These are phyloP conservation scores for Theropithecus gelada DNA, from an alignment of 2,113 vertebrate genomes.

Conservation along the genomic window DNA sequence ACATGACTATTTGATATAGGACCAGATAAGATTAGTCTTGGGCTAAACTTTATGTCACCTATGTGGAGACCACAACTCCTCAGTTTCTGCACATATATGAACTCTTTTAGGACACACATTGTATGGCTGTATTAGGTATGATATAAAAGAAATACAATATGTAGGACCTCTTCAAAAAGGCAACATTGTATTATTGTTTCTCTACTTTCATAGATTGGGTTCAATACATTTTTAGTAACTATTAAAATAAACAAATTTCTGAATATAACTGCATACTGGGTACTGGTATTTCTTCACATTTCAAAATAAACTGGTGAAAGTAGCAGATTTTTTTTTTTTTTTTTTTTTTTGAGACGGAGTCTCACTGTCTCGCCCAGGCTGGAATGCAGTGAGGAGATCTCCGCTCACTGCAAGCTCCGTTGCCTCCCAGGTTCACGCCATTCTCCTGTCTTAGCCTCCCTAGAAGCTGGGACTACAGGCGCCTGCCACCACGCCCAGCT, in stretches of 20 bases:
- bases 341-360: too few relatives aligned
- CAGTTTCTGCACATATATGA: not conserved
- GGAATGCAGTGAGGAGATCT: too few relatives aligned
- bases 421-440: rapidly evolving
- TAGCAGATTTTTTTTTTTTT: not conserved
- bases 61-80: not conserved
- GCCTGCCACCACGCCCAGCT: too few relatives aligned
- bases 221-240: not conserved
- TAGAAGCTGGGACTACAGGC: too few relatives aligned
- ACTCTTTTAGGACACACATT: not conserved
- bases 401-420: too few relatives aligned
- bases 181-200: not conserved
- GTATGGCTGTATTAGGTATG: not conserved
- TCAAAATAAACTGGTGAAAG: conserved; percentile 2
- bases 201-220: not conserved
- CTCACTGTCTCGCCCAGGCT: too few relatives aligned
- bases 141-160: not conserved
- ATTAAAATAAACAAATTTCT: not conserved
- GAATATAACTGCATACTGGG: not conserved
- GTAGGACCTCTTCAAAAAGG: not conserved
- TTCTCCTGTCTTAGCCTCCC: too few relatives aligned
- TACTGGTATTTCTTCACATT: not conserved
- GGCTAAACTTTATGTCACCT: not conserved
- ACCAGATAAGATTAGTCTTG: not conserved
- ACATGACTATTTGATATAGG: not conserved